Conservation (phyloP, 2,888 invertebrate species). For the Cynaeus angustus region DNA sequence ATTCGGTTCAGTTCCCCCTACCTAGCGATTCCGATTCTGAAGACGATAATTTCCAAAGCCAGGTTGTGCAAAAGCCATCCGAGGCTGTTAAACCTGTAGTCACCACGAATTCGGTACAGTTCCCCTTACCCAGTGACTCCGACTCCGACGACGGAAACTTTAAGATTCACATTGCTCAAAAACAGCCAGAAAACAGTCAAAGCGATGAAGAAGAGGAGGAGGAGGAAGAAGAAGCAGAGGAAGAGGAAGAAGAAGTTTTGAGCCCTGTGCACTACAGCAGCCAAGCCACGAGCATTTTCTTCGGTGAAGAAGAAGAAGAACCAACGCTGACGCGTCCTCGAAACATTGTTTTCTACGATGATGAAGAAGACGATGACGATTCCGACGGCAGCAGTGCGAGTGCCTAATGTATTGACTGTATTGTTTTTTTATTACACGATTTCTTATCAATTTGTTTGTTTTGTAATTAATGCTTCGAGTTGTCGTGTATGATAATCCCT, state of each 20-base stretch:
- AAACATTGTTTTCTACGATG: constrained; percentile 53
- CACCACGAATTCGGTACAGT: background rate
- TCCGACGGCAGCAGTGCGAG: constrained; percentile 60
- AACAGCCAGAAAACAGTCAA: constrained; percentile 16
- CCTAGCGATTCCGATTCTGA: background rate
- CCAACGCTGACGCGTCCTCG: constrained; percentile 56
- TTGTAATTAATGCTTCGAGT: no score
- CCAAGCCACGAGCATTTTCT: constrained; percentile 68
- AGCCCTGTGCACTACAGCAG: constrained; percentile 60
- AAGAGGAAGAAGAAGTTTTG: constrained; percentile 9
- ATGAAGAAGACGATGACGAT: constrained; percentile 58
- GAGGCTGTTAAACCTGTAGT: no score
- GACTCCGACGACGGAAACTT: constrained; percentile 8
- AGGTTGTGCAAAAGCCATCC: no score
- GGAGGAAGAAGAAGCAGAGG: constrained; percentile 32
- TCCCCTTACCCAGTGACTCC: background rate
- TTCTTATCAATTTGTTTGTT: no score
- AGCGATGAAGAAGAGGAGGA: constrained; percentile 25
- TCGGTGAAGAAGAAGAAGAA: constrained; percentile 60
- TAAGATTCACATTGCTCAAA: constrained; percentile 27
- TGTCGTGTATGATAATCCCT: no score
- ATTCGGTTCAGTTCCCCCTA: background rate
- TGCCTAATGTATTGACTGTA: constrained; percentile 53
- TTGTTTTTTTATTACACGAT: no score
- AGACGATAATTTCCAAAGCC: no score